Base-by-base conservation (phyloP, 2,888 invertebrate species). In the Aporophyla nigra region DNA sequence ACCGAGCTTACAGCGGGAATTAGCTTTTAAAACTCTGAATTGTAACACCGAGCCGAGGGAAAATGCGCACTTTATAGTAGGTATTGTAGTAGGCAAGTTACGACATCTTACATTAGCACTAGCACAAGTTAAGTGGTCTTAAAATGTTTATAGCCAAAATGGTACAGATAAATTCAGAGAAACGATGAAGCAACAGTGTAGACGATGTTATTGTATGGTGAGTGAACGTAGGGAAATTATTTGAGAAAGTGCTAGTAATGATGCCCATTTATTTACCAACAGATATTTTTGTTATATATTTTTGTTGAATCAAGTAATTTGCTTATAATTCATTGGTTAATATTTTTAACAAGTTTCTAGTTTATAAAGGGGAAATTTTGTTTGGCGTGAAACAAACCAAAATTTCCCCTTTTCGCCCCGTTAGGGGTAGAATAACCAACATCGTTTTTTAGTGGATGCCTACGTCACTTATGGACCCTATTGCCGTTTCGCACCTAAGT, bases 81-180 rank as follows among this genome's bases (percentile, higher is more conserved):
- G 33, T 53, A 33, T 54, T 53, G 6, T 54, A 54, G 56, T 56
- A n/a, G 6, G 19, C 56, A 19, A 56, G 67, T 67, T 40, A 67
- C 67, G 67, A 56, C 56, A 62, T 76, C 46, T 59, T 74, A 72
- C 74, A 80, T 83, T 83, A 83, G 74, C 59, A 83, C 65, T 53
- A 72, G 24, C 67, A 68, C 62, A 70, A 74, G 67, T 74, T 58
- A 67, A 83, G 74, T 76, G 80, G 66, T 74, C 74, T 58, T 83
- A 72, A 76, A 83, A 63, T 71, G 78, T 83, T 83, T 83, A 83
- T 70, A 74, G 71, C 71, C 61, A 40, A 65, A 82, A 66, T 53
- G 71, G 66, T 73, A 82, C 66, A 70, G 51, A 76, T 53, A 59
- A 71, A 40, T 71, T 68, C 24, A 16, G 68, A 40, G 69, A 51